phyloP scores from a whole-genome alignment of 2,888 invertebrate genomes.

The Brenthis ino region DNA sequence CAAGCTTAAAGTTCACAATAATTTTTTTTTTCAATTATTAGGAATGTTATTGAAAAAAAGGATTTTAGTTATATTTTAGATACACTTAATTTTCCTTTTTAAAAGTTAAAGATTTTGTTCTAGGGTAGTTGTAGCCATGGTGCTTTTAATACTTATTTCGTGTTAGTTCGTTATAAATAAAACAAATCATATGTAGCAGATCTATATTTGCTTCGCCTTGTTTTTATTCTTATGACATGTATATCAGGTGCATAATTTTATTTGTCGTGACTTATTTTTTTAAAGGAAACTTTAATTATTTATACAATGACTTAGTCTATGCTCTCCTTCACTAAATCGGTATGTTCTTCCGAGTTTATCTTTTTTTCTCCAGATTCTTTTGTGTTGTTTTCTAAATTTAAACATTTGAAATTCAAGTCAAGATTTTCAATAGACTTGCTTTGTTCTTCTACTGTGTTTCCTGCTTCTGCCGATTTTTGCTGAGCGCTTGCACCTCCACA shows the following conservation, averaged over 20 bases:
- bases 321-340: not conserved
- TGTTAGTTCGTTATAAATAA: not conserved
- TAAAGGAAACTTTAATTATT: not conserved
- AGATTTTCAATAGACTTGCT: not conserved
- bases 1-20: too few relatives aligned
- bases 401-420: not conserved
- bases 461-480: not conserved
- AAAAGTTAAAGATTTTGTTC: too few relatives aligned
- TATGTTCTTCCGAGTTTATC: not conserved
- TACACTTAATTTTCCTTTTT: too few relatives aligned
- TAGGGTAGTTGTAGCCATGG: too few relatives aligned
- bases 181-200: not conserved
- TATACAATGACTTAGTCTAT: not conserved
- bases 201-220: not conserved
- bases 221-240: not conserved
- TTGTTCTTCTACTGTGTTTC: not conserved
- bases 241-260: slow-evolving; percentile 1
- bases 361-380: not conserved
- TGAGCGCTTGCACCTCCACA: not conserved
- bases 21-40: too few relatives aligned
- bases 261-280: not conserved
- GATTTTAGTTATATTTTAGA: too few relatives aligned
- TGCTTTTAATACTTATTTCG: not conserved
- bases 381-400: not conserved
- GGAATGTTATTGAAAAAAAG: too few relatives aligned